Percentiles rank a stretch among this genome's conserved stretches.
Evolutionary conservation across 2,113 vertebrate genomes (phyloP).

Genomic region (Lampris incognitus): DNA sequence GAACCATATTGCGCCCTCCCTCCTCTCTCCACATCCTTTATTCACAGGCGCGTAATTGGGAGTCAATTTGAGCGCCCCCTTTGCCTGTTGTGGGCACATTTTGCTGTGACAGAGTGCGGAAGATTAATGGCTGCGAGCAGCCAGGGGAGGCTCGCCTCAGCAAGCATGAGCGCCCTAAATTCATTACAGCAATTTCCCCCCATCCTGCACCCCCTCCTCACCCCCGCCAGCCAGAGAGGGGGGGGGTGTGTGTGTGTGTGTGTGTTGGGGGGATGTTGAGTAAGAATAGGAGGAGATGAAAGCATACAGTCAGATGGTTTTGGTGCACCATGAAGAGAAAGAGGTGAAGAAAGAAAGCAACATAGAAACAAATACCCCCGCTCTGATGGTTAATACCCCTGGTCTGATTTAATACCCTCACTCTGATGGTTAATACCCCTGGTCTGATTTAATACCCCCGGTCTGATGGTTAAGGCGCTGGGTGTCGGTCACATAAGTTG

Average conservation of each 20-base stretch:
- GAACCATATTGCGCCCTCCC: constrained; percentile 82
- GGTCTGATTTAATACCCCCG: too few species aligned
- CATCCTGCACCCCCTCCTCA: constrained; percentile 77
- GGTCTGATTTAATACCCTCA: too few species aligned
- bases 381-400: too few species aligned
- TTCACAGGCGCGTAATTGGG: constrained; percentile 89
- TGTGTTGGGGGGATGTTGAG: constrained; percentile 23
- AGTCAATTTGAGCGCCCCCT: constrained; percentile 88
- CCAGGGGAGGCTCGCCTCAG: constrained; percentile 83
- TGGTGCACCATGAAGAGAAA: constrained; percentile 59
- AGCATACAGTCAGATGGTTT: constrained; percentile 78
- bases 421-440: too few species aligned
- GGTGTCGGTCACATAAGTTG: too few species aligned
- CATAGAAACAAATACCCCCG: constrained; percentile 28
- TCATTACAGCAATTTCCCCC: constrained; percentile 89
- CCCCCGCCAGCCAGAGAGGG: constrained; percentile 62
- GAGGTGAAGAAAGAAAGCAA: constrained; percentile 72
- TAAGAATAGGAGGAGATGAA: constrained; percentile 71
- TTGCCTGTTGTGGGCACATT: constrained; percentile 86
- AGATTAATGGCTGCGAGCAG: constrained; percentile 87
- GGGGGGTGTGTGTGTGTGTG: constrained; percentile 4
- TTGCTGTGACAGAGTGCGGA: constrained; percentile 89
- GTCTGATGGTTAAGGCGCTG: too few species aligned
- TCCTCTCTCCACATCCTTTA: constrained; percentile 81
- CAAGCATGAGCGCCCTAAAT: constrained; percentile 87